phyloP scores from a whole-genome alignment of 2,888 invertebrate species.

The Nemapogon koenigi region DNA sequence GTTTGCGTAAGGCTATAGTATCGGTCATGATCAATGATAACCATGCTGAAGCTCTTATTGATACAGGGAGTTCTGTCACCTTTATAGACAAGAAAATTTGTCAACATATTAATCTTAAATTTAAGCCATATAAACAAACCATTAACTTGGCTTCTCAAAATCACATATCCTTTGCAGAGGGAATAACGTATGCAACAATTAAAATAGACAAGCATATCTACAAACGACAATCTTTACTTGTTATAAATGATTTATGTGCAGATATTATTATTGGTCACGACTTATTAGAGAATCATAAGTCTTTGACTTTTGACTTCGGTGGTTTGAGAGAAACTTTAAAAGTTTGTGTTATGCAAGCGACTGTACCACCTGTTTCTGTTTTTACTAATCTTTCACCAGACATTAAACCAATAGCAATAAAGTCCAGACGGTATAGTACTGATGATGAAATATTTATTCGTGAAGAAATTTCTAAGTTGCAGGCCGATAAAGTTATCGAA shows the following conservation, averaged over 20 bases:
- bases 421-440: neutral
- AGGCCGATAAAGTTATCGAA: constrained; percentile 3
- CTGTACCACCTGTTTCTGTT: neutral
- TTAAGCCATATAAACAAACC: neutral
- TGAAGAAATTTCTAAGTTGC: neutral
- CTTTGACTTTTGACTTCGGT: too few relatives aligned
- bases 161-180: too few relatives aligned
- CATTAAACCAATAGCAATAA: neutral
- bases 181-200: too few relatives aligned
- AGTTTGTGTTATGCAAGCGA: too few relatives aligned
- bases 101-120: neutral
- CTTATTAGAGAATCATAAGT: neutral
- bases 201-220: too few relatives aligned
- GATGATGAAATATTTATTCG: constrained; percentile 1
- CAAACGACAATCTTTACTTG: neutral
- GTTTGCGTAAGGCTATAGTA: too few relatives aligned
- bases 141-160: too few relatives aligned
- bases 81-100: neutral
- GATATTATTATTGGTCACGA: constrained; percentile 4
- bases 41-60: neutral
- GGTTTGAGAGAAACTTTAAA: too few relatives aligned
- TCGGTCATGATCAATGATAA: too few relatives aligned
- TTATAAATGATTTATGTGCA: neutral
- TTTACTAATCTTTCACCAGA: neutral
- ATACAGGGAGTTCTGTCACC: neutral